Evolutionary conservation across 2,888 invertebrate genomes (phyloP), one percentile per base, ranked within the genome.

Genomic region (Euspilapteryx auroguttella): DNA sequence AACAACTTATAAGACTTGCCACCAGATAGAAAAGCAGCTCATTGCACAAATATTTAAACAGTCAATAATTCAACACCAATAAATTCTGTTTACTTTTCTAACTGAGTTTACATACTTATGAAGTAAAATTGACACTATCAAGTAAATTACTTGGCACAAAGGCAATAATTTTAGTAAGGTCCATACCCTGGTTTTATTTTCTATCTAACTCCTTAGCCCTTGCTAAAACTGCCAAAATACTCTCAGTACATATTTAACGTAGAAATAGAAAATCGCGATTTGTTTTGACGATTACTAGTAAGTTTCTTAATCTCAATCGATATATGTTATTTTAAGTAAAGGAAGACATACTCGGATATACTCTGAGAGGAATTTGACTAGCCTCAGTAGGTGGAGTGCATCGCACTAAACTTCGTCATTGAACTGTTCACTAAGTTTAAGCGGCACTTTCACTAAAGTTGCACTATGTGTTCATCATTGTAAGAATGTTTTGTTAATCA

Each of bases 91-190:
- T 53, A 38, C 40, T 53, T 62, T 48, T 50, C 59, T 68, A 69
- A 59, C 57, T 68, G n/a, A n/a, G n/a, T n/a, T n/a, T n/a, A n/a
- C n/a, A n/a, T n/a, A n/a, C n/a, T n/a, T n/a, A 55, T 32, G 45
- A 25, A 30, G 31, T 51, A 69, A n/a, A 73, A 71, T 73, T 75
- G 71, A 75, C 69, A 65, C 71, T 75, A 66, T 62, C 56, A 55
- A 49, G 53, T 58, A 61, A 66, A 73, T 73, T 73, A 73, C 75
- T 73, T 71, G 75, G 75, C 75, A 75, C 75, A 62, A 73, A 69
- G 75, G 75, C 75, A 65, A 61, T 36, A 41, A 52, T 45, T 53
- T 15, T 12, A 14, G 9, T 17, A 50, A 65, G 68, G 73, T 73
- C 73, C 73, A 63, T 66, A 73, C 73, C 73, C 75, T 73, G 73